phyloP scores from a whole-genome alignment of 2,888 invertebrate genomes.

The Lottia gigantea region DNA sequence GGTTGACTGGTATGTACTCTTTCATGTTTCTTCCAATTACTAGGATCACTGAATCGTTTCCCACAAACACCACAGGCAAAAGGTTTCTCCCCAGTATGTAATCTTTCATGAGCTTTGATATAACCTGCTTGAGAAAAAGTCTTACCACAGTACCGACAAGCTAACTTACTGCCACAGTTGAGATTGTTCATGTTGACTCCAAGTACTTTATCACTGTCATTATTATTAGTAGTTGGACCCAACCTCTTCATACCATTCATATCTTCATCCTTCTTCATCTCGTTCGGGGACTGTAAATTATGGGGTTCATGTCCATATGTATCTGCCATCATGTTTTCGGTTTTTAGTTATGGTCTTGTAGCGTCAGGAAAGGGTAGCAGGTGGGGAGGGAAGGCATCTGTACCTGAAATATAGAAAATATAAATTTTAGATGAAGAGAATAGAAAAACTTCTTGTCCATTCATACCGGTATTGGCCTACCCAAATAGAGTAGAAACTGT shows the following conservation, averaged over 20 bases:
- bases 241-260: constrained; percentile 18
- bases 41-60: constrained; percentile 59
- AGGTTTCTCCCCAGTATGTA: constrained; percentile 62
- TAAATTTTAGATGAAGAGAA: no score
- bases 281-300: constrained; percentile 30
- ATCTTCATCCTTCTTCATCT: constrained; percentile 36
- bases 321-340: constrained; percentile 53
- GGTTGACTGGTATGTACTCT: constrained; percentile 51
- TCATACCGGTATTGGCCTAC: no score
- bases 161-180: constrained; percentile 43
- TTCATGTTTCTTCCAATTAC: constrained; percentile 63
- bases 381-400: constrained; percentile 6
- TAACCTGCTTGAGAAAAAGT: constrained; percentile 61
- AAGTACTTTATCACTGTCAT: constrained; percentile 18
- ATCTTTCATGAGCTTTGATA: constrained; percentile 56
- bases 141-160: constrained; percentile 57
- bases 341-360: constrained; percentile 39
- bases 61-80: constrained; percentile 60
- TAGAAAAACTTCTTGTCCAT: no score
- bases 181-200: constrained; percentile 29
- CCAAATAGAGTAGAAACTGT: no score
- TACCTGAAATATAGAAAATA: background rate
- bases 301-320: constrained; percentile 41
- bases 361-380: constrained; percentile 5
- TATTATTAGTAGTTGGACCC: constrained; percentile 21